Base-by-base conservation (phyloP, 2,797 vertebrate species). In the Propithecus deckenii region DNA sequence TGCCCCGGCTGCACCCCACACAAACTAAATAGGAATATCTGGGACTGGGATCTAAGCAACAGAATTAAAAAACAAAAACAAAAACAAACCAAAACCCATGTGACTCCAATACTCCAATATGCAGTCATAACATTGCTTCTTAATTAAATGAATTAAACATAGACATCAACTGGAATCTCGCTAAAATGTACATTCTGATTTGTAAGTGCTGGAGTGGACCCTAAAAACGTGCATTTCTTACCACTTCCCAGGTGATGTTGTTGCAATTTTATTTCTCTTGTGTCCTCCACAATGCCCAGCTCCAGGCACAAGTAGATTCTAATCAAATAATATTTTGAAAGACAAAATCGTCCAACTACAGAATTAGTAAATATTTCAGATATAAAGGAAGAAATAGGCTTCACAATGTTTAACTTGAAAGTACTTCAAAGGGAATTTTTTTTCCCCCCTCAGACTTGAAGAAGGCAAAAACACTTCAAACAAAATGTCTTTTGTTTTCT, bases 401-500 rank as follows among this genome's bases (percentile, higher is more conserved):
- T 94, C 20, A n/a, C 38, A 76, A 55, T 94, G 93, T 97, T 97
- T 93, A 91, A 92, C 95, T 94, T 97, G 85, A 91, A 93, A 97
- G 61, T 79, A 95, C 96, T 92, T 97, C 96, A 97, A 97, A 97
- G 80, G 50, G 38, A 71, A 55, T 65, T 50, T 46, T 43, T 43
- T 86, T 87, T 50, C 11, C 28, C 6, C 25, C 23, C 55, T 94
- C 83, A 91, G 67, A 93, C 88, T 94, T 94, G 92, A 96, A 83
- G 48, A 95, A 65, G 84, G 81, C 8, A 94, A 95, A 96, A 67
- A n/a, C 59, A 67, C 97, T 96, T 95, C 93, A 98, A 95, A 98
- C 92, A 87, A 86, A 92, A 95, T 84, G 28, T n/a, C 52, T 96
- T 84, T 95, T n/a, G 86, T 93, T 97, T 98, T 95, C 97, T 96